Base-by-base conservation (phyloP, 2,888 invertebrate species). In the Erynnis tages region DNA sequence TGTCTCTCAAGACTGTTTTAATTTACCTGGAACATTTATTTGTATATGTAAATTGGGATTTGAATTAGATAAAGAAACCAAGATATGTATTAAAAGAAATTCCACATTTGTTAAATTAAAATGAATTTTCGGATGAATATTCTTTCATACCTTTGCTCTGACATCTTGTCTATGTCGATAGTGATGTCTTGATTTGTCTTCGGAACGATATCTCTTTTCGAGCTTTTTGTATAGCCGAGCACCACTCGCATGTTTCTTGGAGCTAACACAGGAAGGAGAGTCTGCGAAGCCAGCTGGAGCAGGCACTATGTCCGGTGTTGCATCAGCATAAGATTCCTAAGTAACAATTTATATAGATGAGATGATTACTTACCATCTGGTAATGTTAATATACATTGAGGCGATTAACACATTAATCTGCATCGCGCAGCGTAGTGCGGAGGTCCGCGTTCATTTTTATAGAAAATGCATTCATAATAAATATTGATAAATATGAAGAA, bases 221-320 rank as follows among this genome's bases (percentile, higher is more conserved):
- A 93, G 91, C 77, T 94, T 96, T 80, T 94, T 96, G 73, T 95
- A 95, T 17, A 95, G 77, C 17, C 92, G 88, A 38, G 91, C 92
- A 52, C 90, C 91, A 53, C 63, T 87, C 2, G 80, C 67, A 13
- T 77, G 71, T 53, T 86, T 86, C 61, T 84, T 88, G 5, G 73
- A 67, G 11, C 73, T 69, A 2, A 65, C 57, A 66, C 91, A 89
- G 14, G 80, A 86, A 3, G 96, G 96, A 0, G 96, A 96, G 76
- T 97, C 96, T 4, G 95, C 96, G 73, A 96, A 97, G 34, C 96
- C 96, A 10, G 95, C 96, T 1, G 96, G 96, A 0, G 96, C 96
- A 68, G 96, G 95, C 1, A 96, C 96, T 62, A 96, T 96, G 67
- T 95, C 94, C 23, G 89, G 88, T 4, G 84, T 83, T 23, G 91